Conservation (phyloP, 35 echinoderm and acorn worm genomes). For the Patiria miniata region DNA sequence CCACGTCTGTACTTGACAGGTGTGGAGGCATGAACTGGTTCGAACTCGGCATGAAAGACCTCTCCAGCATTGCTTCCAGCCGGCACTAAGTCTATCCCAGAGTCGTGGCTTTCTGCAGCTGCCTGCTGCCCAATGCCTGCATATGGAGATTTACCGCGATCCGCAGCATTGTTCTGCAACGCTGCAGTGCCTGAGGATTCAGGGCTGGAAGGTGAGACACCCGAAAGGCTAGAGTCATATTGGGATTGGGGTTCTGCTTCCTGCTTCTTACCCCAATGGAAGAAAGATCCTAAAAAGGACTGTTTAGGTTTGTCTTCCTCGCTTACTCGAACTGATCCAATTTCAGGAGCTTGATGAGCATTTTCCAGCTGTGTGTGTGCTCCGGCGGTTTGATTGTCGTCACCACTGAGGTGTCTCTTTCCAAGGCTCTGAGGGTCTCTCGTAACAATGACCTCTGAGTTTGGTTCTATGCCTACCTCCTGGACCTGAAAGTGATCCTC, state of each 20-base stretch:
- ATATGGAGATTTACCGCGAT: background rate
- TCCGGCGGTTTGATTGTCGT: background rate
- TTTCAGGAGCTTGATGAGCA: background rate
- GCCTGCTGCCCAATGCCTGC: background rate
- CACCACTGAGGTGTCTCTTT: background rate
- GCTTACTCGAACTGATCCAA: background rate
- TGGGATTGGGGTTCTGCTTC: background rate
- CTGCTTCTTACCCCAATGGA: conserved; percentile 59
- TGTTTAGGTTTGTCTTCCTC: conserved; percentile 34
- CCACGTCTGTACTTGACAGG: conserved; percentile 31
- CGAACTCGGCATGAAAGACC: conserved; percentile 51
- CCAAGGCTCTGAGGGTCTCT: background rate
- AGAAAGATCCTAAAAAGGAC: conserved; percentile 71
- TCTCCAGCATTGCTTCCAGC: background rate
- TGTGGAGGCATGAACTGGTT: conserved; percentile 36
- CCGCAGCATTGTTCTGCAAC: background rate
- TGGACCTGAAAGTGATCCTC: conserved; percentile 31
- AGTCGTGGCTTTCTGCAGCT: conserved; percentile 32
- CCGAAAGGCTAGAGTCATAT: background rate
- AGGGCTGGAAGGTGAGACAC: background rate
- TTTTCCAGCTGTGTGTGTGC: background rate
- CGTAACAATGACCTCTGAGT: conserved; percentile 12
- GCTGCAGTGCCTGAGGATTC: background rate
- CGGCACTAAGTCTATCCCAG: conserved; percentile 32
- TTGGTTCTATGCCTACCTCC: conserved; percentile 24